phyloP scores from a whole-genome alignment of 2,797 vertebrate species.

The Hybognathus amarus region DNA sequence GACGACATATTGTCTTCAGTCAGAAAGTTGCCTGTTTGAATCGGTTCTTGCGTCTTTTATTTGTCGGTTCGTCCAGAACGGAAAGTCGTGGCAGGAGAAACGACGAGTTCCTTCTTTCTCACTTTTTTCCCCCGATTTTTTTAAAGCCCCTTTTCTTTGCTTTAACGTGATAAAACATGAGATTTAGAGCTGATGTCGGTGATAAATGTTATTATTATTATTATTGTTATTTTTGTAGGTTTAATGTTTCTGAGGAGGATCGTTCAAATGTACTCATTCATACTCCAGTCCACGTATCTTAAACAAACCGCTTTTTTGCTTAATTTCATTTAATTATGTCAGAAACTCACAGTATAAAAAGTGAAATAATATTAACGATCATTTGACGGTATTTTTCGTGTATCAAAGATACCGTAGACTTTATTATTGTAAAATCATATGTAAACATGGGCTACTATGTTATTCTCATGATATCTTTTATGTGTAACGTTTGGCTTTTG shows the following conservation, averaged over 20 bases:
- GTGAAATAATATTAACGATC: background rate
- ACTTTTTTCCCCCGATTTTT: too few species aligned
- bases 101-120: slow-evolving; percentile 13
- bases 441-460: background rate
- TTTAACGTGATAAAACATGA: background rate
- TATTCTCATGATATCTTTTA: background rate
- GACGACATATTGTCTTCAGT: too few species aligned
- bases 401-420: fast-evolving
- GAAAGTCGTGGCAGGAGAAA: slow-evolving; percentile 43
- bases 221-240: background rate
- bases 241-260: background rate
- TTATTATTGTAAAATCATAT: background rate
- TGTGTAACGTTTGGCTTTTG: too few species aligned
- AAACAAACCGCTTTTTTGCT: background rate
- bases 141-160: background rate
- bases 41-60: background rate
- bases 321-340: background rate
- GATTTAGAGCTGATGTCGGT: background rate
- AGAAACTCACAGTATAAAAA: background rate
- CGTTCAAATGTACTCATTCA: slow-evolving; percentile 4
- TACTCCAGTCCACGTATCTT: background rate
- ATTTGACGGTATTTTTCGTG: background rate
- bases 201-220: background rate
- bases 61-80: slow-evolving; percentile 1
- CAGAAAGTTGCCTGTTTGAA: background rate